Evolutionary conservation across 2,113 vertebrate genomes (phyloP), one percentile per base, ranked within the genome.

Genomic region (Macrotis lagotis): DNA sequence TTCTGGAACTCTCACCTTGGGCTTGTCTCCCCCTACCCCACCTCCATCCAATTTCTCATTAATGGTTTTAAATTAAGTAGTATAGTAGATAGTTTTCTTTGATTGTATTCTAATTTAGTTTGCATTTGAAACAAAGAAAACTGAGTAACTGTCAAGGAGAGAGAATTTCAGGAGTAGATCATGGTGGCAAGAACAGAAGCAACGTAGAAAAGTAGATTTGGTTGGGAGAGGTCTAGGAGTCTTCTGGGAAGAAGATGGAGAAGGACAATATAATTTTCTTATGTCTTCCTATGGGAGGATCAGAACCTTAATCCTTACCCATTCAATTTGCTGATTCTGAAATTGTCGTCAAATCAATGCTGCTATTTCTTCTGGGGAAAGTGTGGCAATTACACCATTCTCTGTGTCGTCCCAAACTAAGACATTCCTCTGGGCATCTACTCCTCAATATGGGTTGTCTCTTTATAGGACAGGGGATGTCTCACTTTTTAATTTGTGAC

Each of bases 231-330:
- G 25, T 14, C 19, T 28, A 0, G 8, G 37, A 2, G 16, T 83
- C 3, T 31, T 0, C 37, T 91, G 19, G 5, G n/a, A 88, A 89
- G 9, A 55, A 8, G 5, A 8, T 48, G n/a, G 51, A 7, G 48
- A n/a, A n/a, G n/a, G 24, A 8, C 1, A 37, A 37, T 28, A 4
- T 1, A 2, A 3, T 25, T 8, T 19, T 48, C 5, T 3, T 74
- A 74, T 12, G 8, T 12, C 89, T n/a, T 28, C 44, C n/a, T 8
- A 0, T 91, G 8, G 48, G 91, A 48, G 48, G 47, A 52, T 59
- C 49, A 88, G 12, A 25, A 51, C 44, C 59, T n/a, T 48, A n/a
- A n/a, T 16, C 37, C 66, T 44, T 83, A 44, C 26, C 16, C n/a
- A 83, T 1, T 74, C 3, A 3, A 44, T 44, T 83, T n/a, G 19